Evolutionary conservation across 2,888 invertebrate genomes (phyloP), one percentile per base, ranked within the genome.

Genomic region (Cryptus viduatorius): DNA sequence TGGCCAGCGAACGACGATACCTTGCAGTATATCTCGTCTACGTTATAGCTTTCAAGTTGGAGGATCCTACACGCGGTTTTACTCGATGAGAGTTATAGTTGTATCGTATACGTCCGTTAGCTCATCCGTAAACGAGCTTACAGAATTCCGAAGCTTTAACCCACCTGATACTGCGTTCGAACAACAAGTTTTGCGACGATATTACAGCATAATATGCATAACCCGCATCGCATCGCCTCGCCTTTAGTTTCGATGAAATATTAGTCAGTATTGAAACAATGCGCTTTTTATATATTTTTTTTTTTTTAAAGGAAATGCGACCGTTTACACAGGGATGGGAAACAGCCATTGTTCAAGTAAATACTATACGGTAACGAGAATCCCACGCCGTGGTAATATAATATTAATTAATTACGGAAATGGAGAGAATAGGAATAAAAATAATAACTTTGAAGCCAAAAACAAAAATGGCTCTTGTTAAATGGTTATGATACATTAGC

Each of bases 1-100:
- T 71, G 37, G 59, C 50, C n/a, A 48, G 37, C 46, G 59, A 78
- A 37, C 42, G 50, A 37, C 59, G 59, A 42, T 10, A 19, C 14
- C 4, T 42, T 14, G 24, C 24, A 24, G 8, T 44, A 37, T 59
- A 77, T 77, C 61, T 69, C 69, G 37, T 24, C 24, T 56, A 24
- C 56, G 56, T 37, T 4, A 24, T 19, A 48, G 61, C 64, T 79
- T 72, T 65, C 64, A 71, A 48, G 64, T 79, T 65, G 53, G 44
- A 73, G 29, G 61, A 73, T n/a, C 16, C 31, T 48, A 44, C 31
- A 61, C 29, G 61, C 29, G 73, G 29, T 42, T 72, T 72, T 48
- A 24, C 46, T 46, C 46, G 31, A 73, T 61, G n/a, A 46, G 48
- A 61, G 61, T 56, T 59, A 44, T 19, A 56, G 29, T 59, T 19